phyloP scores from a whole-genome alignment of 2,113 vertebrate genomes.

The Spea bombifrons region DNA sequence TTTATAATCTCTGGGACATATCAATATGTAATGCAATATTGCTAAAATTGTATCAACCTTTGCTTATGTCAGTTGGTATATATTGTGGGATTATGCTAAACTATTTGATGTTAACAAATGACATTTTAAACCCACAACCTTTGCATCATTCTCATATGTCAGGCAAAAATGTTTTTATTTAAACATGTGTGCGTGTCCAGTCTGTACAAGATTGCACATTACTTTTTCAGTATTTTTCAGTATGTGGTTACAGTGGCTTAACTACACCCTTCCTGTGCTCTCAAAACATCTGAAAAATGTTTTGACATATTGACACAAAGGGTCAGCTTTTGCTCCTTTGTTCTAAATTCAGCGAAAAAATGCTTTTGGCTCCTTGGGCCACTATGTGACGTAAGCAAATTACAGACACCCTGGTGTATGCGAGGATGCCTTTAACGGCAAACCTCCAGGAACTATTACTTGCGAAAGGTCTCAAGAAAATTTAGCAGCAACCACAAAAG shows the following conservation, averaged over 20 bases:
- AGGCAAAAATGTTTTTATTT: not conserved
- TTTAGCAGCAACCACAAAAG: not conserved
- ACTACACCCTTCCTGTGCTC: slow-evolving; percentile 27
- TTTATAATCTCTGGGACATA: too few species aligned
- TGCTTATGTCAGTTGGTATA: too few species aligned
- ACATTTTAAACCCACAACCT: too few species aligned
- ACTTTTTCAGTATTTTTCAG: not conserved
- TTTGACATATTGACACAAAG: not conserved
- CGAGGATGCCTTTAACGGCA: slow-evolving; percentile 2
- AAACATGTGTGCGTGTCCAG: not conserved
- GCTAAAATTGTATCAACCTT: too few species aligned
- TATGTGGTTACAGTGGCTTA: not conserved
- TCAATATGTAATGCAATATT: too few species aligned
- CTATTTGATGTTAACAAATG: too few species aligned
- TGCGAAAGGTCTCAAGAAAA: not conserved
- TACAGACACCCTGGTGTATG: not conserved
- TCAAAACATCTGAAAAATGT: slow-evolving; percentile 7
- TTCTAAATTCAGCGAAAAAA: not conserved
- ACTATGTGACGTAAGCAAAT: not conserved
- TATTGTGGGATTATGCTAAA: too few species aligned
- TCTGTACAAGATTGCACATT: not conserved
- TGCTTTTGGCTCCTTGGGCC: not conserved
- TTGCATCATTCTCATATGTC: slow-evolving; percentile 1
- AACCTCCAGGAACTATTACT: slow-evolving; percentile 2
- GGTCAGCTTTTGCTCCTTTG: slow-evolving; percentile 8